These are phyloP conservation scores for Frankliniella intonsa DNA, from an alignment of 2,888 invertebrate species.

Conservation along the genomic window DNA sequence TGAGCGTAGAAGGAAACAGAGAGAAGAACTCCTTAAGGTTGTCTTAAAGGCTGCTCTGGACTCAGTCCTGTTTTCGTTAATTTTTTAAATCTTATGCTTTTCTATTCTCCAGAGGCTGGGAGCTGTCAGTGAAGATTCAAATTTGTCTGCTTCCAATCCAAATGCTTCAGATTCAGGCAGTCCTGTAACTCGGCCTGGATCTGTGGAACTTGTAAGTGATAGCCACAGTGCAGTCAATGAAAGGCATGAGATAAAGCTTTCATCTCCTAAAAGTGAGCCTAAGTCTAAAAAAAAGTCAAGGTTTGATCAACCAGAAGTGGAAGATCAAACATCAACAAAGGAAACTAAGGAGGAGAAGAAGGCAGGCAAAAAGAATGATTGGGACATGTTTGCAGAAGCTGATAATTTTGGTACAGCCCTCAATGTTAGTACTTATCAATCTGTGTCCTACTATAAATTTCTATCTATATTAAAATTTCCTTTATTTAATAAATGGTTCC, in stretches of 20 bases:
- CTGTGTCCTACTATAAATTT: slow-evolving; percentile 29
- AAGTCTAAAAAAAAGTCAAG: slow-evolving; percentile 41
- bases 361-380: slow-evolving; percentile 57
- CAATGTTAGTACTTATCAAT: slow-evolving; percentile 54
- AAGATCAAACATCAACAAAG: slow-evolving; percentile 42
- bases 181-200: slow-evolving; percentile 16
- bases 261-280: slow-evolving; percentile 41
- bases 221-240: neutral
- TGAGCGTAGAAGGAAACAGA: slow-evolving; percentile 76
- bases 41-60: slow-evolving; percentile 10
- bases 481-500: slow-evolving; percentile 34
- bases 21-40: slow-evolving; percentile 83
- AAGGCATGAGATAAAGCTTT: slow-evolving; percentile 37
- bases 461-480: slow-evolving; percentile 32
- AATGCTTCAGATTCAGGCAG: slow-evolving; percentile 32
- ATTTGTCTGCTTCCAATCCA: slow-evolving; percentile 40
- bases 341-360: slow-evolving; percentile 37
- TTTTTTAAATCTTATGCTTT: slow-evolving; percentile 29
- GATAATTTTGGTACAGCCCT: slow-evolving; percentile 73
- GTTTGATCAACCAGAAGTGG: slow-evolving; percentile 36
- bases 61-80: slow-evolving; percentile 27
- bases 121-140: slow-evolving; percentile 56
- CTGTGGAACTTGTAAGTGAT: slow-evolving; percentile 25
- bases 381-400: slow-evolving; percentile 92
- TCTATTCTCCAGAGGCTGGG: slow-evolving; percentile 50